phyloP scores from a whole-genome alignment of 1,140 invertebrate species.

The Bilobella aurantiaca region DNA sequence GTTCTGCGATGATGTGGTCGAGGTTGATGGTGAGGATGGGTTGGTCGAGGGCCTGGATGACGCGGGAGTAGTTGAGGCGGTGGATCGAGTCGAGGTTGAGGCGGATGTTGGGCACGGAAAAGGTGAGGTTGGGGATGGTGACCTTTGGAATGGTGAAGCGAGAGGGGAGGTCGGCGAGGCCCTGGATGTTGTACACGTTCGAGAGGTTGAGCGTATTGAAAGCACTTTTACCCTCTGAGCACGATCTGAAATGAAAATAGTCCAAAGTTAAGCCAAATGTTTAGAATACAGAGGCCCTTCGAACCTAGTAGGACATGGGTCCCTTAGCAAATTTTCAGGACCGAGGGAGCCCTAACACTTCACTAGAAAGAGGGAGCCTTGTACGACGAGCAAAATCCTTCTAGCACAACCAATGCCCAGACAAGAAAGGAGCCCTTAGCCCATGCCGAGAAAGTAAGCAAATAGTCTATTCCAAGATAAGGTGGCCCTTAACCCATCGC shows the following conservation, averaged over 20 bases:
- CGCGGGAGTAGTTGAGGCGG: background rate
- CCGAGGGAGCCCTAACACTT: too few species aligned
- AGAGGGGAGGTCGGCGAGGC: background rate
- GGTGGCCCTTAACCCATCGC: too few species aligned
- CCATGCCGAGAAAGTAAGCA: too few species aligned
- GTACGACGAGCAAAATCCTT: too few species aligned
- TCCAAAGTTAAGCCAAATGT: background rate
- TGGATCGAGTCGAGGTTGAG: background rate
- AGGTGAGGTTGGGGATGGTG: background rate
- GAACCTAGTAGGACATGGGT: too few species aligned
- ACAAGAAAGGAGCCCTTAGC: too few species aligned
- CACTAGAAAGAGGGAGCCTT: too few species aligned
- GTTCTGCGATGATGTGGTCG: background rate
- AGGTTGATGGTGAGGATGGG: background rate
- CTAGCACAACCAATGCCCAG: too few species aligned
- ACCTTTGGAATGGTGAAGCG: background rate
- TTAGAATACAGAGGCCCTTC: too few species aligned
- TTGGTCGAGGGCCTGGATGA: background rate
- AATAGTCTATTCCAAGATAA: too few species aligned
- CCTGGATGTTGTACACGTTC: background rate
- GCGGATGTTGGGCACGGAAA: background rate
- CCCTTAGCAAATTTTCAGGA: too few species aligned
- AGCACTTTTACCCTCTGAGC: background rate
- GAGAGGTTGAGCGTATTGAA: background rate
- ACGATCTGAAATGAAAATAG: background rate